Evolutionary conservation across 2,113 vertebrate genomes (phyloP).

Genomic region (Lamprotornis superbus): DNA sequence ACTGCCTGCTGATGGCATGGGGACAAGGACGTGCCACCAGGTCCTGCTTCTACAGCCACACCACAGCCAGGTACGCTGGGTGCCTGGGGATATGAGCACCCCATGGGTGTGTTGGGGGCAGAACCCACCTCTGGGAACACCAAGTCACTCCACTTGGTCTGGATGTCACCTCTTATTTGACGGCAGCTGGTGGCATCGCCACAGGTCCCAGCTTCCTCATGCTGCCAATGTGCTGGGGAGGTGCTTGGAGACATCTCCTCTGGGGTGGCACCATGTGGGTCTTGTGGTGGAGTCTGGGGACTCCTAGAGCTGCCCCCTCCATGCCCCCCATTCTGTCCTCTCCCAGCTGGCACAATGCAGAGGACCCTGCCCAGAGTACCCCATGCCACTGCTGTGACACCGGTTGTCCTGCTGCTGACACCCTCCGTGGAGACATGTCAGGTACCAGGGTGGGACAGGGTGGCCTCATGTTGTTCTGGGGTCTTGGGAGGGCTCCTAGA

Average conservation of each 20-base stretch:
- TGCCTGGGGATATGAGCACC: rapidly evolving
- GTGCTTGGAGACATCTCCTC: neutral
- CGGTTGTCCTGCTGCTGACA: neutral
- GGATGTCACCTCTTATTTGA: rapidly evolving
- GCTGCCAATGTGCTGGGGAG: neutral
- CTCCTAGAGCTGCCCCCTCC: too few species aligned
- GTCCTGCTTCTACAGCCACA: conserved; percentile 36
- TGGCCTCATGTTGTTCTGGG: neutral
- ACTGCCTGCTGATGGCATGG: neutral
- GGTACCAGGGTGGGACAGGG: neutral
- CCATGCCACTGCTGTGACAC: conserved; percentile 26
- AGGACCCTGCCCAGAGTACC: neutral
- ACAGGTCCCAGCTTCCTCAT: neutral
- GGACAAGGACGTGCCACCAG: neutral
- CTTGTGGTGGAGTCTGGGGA: neutral
- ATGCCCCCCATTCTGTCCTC: neutral
- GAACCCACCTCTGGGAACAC: neutral
- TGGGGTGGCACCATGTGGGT: neutral
- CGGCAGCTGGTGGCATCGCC: neutral
- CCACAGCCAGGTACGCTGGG: neutral
- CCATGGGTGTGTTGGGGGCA: neutral
- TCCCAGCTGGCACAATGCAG: conserved; percentile 29
- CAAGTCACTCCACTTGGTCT: neutral
- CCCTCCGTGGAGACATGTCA: neutral
- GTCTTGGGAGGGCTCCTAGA: neutral